These are phyloP conservation scores for Discoglossus pictus DNA, from an alignment of 2,797 vertebrate species.

Conservation along the genomic window DNA sequence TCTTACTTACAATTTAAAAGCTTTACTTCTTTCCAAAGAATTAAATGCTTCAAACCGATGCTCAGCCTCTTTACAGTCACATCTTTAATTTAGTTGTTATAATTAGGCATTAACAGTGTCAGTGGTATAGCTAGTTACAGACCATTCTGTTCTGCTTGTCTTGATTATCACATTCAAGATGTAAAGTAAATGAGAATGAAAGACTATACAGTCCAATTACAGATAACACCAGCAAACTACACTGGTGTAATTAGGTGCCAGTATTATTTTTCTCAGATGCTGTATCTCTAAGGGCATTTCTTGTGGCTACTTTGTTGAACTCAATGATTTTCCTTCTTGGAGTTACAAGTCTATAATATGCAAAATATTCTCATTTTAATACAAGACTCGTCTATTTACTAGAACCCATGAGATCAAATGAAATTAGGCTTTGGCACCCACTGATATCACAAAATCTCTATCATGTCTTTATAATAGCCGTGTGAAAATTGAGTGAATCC, in stretches of 20 bases:
- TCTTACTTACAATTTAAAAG: constrained; percentile 78
- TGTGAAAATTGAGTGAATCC: no score
- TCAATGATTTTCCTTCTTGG: constrained; percentile 61
- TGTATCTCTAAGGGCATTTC: constrained; percentile 90
- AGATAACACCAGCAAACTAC: constrained; percentile 99
- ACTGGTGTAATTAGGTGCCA: constrained; percentile 98
- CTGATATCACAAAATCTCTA: no score
- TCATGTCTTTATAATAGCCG: no score
- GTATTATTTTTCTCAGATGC: constrained; percentile 90
- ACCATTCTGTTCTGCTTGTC: constrained; percentile 99
- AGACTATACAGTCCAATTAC: constrained; percentile 99
- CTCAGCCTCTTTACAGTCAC: constrained; percentile 83
- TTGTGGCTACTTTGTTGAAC: constrained; percentile 82
- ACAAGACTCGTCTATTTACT: no score
- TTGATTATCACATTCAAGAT: constrained; percentile 99
- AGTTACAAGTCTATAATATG: constrained; percentile 38
- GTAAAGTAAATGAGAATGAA: constrained; percentile 99
- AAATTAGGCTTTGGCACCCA: no score
- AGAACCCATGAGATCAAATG: no score
- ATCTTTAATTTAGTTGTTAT: constrained; percentile 99
- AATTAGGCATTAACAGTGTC: constrained; percentile 99
- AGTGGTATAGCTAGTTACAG: constrained; percentile 97
- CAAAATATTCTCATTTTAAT: constrained; percentile 15
- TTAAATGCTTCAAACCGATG: constrained; percentile 90
- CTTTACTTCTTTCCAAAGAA: constrained; percentile 88